Evolutionary conservation across 2,797 vertebrate genomes (phyloP), one percentile per base, ranked within the genome.

Genomic region (Pangasius sanitwongsei): DNA sequence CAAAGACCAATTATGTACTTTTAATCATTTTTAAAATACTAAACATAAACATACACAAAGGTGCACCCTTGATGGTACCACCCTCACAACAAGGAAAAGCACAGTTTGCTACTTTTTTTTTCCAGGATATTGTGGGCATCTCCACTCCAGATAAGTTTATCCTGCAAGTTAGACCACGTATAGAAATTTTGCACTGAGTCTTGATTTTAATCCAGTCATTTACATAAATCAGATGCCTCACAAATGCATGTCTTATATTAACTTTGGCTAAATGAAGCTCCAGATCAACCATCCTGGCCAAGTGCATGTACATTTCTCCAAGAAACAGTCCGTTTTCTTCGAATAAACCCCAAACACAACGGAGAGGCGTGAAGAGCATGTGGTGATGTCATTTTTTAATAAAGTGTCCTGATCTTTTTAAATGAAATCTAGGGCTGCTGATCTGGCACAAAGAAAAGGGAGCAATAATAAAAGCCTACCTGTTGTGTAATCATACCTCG

Each of bases 331-430:
- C 20, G 34, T 72, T 74, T 41, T 44, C 25, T 50, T 50, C 23
- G 53, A 70, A 86, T n/a, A 74, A 67, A 86, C 77, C 31, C 59
- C 69, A 89, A 86, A 77, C 75, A 9, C 37, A 7, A n/a, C 2
- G 16, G 9, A 41, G 15, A 67, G 37, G 31, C 31, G 11, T 41
- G 31, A 44, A 44, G 18, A 13, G 11, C 57, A 23, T 12, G 34
- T 41, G 55, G 3, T 82, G 80, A 28, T 25, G 80, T 61, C 57
- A 81, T 82, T 28, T 5, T 37, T 41, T 63, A 16, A 34, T 50
- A n/a, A n/a, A 53, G 16, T 53, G 48, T 53, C 31, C 13, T 25
- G 41, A 65, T 16, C 12, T 65, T 44, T 48, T 41, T 8, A 41
- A 34, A 67, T 82, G 31, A 67, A 48, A 53, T 23, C 2, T 12